A percentile compares a stretch with the other conserved stretches of the same genome.
These are phyloP conservation scores for Terrapene triunguis DNA, from an alignment of 2,113 vertebrate species.

Conservation along the genomic window DNA sequence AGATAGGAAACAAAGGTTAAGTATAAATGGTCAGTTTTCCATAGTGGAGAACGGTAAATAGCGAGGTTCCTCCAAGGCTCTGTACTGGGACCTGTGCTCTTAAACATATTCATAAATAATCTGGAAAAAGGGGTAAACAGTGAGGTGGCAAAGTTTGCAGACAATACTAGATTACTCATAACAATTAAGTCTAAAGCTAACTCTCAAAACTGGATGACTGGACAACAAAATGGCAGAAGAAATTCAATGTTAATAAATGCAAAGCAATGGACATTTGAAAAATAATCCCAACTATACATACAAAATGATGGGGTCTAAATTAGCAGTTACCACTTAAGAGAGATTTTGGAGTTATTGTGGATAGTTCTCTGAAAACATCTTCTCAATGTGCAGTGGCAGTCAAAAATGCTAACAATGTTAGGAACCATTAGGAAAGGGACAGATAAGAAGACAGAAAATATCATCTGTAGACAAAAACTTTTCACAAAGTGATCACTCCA, in stretches of 20 bases:
- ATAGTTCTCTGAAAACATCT: background rate
- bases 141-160: background rate
- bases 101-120: background rate
- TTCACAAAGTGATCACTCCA: background rate
- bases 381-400: background rate
- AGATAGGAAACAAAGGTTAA: background rate
- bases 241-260: background rate
- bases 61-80: background rate
- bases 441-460: background rate
- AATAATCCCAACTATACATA: background rate
- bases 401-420: background rate
- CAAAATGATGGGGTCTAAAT: background rate
- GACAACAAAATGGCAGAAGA: background rate
- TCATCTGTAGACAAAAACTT: background rate
- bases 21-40: background rate
- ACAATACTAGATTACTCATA: background rate
- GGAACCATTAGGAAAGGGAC: background rate
- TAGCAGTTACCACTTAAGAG: background rate
- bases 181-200: background rate
- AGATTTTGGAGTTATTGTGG: background rate
- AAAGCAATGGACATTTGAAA: background rate
- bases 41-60: background rate
- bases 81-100: background rate
- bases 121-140: background rate
- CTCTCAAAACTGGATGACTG: background rate